Base-by-base conservation (phyloP, 1,140 invertebrate species). In the Lycorma delicatula region DNA sequence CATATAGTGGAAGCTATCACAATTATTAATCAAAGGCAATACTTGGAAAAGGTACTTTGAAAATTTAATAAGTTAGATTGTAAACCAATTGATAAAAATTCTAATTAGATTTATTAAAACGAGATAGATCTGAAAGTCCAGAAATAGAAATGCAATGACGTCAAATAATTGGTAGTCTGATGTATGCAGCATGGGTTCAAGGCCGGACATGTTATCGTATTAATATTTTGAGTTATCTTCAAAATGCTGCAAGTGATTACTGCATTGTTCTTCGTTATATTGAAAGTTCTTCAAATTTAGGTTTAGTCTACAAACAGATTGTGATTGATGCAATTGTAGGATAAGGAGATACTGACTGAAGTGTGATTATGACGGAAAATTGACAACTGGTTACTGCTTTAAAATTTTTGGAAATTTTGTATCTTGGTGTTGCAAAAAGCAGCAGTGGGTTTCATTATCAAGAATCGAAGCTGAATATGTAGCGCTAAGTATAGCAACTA, bases 351-450 rank as follows among this genome's bases (percentile, higher is more conserved):
- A 63, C 73, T 18, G 74, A 75, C 55, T 75, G 65, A 63, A 72
- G 69, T 16, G 70, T 62, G 47, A 60, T 27, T 53, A 68, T 12
- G 60, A 63, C 34, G 60, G 73, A 56, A 68, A 67, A 58, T 74
- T 70, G 11, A 69, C 59, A 6, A 64, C 64, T 25, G 72, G 73
- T 16, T 70, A 65, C 60, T 56, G 72, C 7, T 71, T 71, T 60
- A 56, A 64, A 18, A 28, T 71, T 36, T 63, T 54, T 54, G 66
- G 65, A 46, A 69, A 58, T 18, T 53, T 69, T 38, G 56, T 76
- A 16, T 63, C 68, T 20, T 78, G 75, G 75, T 60, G 62, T 38
- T 70, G 66, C 20, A 68, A 65, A 36, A 74, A 74, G 59, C 77
- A 77, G 67, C 51, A 58, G 48, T 65, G 66, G 18, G 71, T 75